A percentile compares a stretch with the other conserved stretches of the same genome.
Conservation (phyloP, 2,888 invertebrate genomes). For the Scaptomyza polygonia region DNA sequence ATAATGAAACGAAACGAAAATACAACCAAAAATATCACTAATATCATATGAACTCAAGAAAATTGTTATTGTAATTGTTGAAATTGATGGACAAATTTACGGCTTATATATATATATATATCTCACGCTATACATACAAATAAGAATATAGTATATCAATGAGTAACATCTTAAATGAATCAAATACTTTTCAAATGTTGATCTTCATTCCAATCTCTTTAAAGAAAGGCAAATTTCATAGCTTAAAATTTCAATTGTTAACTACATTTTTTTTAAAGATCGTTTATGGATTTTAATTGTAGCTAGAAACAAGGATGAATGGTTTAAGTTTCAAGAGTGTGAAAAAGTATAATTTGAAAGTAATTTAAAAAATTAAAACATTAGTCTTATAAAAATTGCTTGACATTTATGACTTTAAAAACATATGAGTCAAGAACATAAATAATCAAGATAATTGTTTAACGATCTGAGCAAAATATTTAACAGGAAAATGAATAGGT, state of each 20-base stretch:
- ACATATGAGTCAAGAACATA: no score
- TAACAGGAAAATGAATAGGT: not conserved
- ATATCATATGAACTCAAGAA: constrained; percentile 82
- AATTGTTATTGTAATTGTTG: constrained; percentile 63
- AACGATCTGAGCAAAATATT: not conserved
- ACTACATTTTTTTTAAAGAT: not conserved
- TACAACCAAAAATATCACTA: constrained; percentile 84
- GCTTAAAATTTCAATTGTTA: no score
- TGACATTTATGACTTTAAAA: no score
- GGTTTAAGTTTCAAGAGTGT: not conserved
- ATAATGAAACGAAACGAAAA: constrained; percentile 24
- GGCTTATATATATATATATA: no score
- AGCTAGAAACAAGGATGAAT: constrained; percentile 1
- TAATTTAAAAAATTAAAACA: not conserved
- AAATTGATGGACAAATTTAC: constrained; percentile 45
- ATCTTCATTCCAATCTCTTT: not conserved
- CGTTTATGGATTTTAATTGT: constrained; percentile 1
- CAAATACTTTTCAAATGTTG: not conserved
- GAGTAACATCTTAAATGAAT: constrained; percentile 12
- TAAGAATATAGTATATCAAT: constrained; percentile 26
- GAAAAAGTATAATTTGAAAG: not conserved
- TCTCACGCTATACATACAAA: constrained; percentile 9
- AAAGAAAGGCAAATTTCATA: not conserved
- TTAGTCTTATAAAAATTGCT: no score
- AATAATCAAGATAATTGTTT: not conserved